Base-by-base conservation (phyloP, 1,140 invertebrate species). In the Mercenaria mercenaria region DNA sequence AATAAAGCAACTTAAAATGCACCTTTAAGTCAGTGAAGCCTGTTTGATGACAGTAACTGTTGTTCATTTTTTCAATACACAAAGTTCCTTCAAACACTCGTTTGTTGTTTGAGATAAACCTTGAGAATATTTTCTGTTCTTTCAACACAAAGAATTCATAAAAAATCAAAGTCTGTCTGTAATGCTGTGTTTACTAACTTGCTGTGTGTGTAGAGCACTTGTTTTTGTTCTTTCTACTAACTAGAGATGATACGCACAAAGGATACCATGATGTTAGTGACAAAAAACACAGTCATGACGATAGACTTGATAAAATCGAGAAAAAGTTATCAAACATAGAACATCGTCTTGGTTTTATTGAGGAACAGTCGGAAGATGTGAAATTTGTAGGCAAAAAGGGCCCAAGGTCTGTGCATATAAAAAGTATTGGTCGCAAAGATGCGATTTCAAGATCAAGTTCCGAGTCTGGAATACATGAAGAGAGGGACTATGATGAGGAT, bases 401-500 rank as follows among this genome's bases (percentile, higher is more conserved):
- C n/a, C 26, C 41, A 4, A 50, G 50, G 29, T 37, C 52, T 34
- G 52, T 61, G 0, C 72, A 76, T 32, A 59, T 77, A 6, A 77
- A 79, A 59, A 34, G 61, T 23, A 61, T 50, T 23, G 79, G 18
- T 37, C 8, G 64, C 1, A 18, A 52, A 20, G 67, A 85, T 13
- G 32, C 18, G 0, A 37, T 52, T 37, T 88, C 86, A 34, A 61
- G 77, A 15, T 59, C 76, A 52, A 80, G 86, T 64, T 88, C 86
- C 18, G 86, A 88, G 47, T 88, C 86, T 3, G 86, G 86, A 18
- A 88, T 88, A 61, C 52, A 81, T 50, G 61, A 88, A 56, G 80
- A 61, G 0, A 26, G 41, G 18, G 47, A 72, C 23, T 18, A 32
- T 32, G 82, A 84, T 4, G 34, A 32, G 0, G 80, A 64, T 3